Conservation (phyloP, 2,797 vertebrate genomes). For the Anniella stebbinsi region DNA sequence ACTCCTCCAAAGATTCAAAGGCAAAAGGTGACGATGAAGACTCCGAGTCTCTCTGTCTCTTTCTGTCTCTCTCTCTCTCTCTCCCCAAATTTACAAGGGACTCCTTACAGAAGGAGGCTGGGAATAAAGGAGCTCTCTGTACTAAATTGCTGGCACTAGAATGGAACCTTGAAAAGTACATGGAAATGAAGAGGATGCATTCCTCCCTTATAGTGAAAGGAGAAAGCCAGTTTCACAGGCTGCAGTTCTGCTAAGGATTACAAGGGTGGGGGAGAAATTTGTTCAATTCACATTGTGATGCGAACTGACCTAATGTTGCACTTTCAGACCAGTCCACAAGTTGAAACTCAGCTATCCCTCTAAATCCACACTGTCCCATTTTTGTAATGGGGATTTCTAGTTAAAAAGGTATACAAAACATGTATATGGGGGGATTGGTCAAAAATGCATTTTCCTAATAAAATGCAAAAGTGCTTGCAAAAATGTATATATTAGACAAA, state of each 20-base stretch:
- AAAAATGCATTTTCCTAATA: too few relatives aligned
- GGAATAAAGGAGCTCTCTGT: neutral
- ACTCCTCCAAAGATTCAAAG: constrained; percentile 64
- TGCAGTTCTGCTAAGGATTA: neutral
- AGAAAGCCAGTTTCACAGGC: neutral
- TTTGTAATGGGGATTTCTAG: too few relatives aligned
- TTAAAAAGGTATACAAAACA: too few relatives aligned
- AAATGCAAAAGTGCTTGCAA: too few relatives aligned
- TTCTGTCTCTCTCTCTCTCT: constrained; percentile 40
- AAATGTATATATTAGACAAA: too few relatives aligned
- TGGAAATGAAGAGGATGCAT: neutral
- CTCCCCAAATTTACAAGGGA: constrained; percentile 59
- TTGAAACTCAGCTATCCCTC: too few relatives aligned
- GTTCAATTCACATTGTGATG: too few relatives aligned
- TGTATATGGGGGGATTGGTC: too few relatives aligned
- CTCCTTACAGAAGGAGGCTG: neutral
- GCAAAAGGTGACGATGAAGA: constrained; percentile 64
- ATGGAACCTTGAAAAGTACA: neutral
- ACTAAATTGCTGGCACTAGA: neutral
- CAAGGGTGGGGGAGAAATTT: too few relatives aligned
- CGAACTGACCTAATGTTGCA: too few relatives aligned
- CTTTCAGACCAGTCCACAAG: too few relatives aligned
- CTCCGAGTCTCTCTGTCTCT: constrained; percentile 55
- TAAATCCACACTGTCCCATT: too few relatives aligned
- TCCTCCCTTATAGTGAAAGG: neutral